A percentile compares a stretch with the other conserved stretches of the same genome.
Conservation (phyloP, 2,113 vertebrate genomes). For the Neodontobutis hainanensis region DNA sequence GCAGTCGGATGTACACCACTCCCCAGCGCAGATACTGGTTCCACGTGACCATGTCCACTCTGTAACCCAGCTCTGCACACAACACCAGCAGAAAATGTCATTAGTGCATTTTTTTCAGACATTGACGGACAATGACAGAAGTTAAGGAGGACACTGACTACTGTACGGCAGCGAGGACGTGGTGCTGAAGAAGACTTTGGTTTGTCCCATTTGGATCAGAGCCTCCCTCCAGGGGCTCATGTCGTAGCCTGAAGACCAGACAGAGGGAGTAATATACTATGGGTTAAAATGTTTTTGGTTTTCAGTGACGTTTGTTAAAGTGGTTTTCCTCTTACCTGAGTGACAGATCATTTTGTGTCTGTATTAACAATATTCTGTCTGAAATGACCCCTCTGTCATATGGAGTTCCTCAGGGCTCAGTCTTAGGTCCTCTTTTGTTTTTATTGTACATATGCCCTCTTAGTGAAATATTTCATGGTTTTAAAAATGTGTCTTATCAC, state of each 20-base stretch:
- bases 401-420: too few relatives aligned
- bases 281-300: background rate
- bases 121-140: background rate
- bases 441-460: too few relatives aligned
- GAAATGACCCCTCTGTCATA: too few relatives aligned
- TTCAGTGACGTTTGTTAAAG: too few relatives aligned
- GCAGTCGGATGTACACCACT: conserved; percentile 82
- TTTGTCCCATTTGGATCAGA: conserved; percentile 72
- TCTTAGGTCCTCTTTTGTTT: too few relatives aligned
- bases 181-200: conserved; percentile 88
- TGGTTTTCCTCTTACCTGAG: too few relatives aligned
- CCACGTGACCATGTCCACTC: conserved; percentile 90
- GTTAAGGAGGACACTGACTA: conserved; percentile 82
- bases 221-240: conserved; percentile 83
- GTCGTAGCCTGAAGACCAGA: conserved; percentile 83
- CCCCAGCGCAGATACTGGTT: conserved; percentile 89
- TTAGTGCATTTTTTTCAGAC: too few relatives aligned
- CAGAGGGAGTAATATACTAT: background rate
- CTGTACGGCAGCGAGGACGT: conserved; percentile 83
- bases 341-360: too few relatives aligned
- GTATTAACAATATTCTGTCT: too few relatives aligned
- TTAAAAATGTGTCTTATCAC: too few relatives aligned
- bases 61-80: conserved; percentile 86
- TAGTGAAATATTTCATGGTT: too few relatives aligned
- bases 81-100: background rate